Conservation (phyloP, 2,797 vertebrate genomes). For the Macropodus opercularis region DNA sequence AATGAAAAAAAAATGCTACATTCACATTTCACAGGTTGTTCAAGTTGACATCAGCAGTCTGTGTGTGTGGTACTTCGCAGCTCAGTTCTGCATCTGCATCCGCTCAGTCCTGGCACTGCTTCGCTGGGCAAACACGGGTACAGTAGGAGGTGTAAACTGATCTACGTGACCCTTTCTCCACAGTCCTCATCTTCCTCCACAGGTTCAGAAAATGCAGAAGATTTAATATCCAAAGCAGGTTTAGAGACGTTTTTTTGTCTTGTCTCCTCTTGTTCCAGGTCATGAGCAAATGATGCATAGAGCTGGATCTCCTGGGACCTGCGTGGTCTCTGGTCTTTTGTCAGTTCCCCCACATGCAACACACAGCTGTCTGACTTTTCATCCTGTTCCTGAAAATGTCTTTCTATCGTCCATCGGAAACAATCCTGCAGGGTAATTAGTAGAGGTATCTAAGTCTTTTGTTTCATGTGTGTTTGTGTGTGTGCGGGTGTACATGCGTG, state of each 20-base stretch:
- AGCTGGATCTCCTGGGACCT: conserved; percentile 66
- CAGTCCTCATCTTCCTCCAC: conserved; percentile 40
- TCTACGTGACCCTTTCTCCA: conserved; percentile 48
- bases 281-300: conserved; percentile 69
- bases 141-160: conserved; percentile 54
- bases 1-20: conserved; percentile 77
- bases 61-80: conserved; percentile 69
- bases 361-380: conserved; percentile 74
- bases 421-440: conserved; percentile 81
- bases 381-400: conserved; percentile 74
- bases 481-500: conserved; percentile 15
- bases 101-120: conserved; percentile 28
- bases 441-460: conserved; percentile 80
- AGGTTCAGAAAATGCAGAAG: conserved; percentile 66
- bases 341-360: conserved; percentile 70
- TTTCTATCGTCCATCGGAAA: conserved; percentile 65
- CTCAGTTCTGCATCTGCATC: conserved; percentile 56
- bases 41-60: conserved; percentile 80
- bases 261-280: conserved; percentile 41
- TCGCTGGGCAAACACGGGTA: conserved; percentile 37
- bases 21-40: conserved; percentile 94
- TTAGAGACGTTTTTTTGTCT: conserved; percentile 53
- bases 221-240: conserved; percentile 65
- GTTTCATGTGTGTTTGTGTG: conserved; percentile 36
- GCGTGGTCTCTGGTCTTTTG: conserved; percentile 30